Base-by-base conservation (phyloP, 2,797 vertebrate species). In the Avahi laniger region DNA sequence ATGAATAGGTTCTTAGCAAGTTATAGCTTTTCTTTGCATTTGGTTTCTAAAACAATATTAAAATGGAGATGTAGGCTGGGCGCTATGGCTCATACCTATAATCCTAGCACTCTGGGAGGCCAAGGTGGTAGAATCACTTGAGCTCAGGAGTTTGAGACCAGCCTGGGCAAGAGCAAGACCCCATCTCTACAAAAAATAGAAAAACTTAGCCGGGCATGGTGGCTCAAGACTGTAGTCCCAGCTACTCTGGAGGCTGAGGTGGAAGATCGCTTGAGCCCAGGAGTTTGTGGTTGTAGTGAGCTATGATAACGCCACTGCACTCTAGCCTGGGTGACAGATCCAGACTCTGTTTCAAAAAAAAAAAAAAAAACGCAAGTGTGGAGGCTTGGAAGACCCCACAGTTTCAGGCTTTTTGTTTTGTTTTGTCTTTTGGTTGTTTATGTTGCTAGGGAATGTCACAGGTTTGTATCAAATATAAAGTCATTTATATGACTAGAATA, bases 21-120 rank as follows among this genome's bases (percentile, higher is more conserved):
- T 67, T 70, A 41, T 4, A 86, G 52, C n/a, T 91, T 88, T 76
- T 61, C 67, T 85, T 83, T 89, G 33, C 41, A 70, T 94, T 93
- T 95, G 54, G 10, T 75, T 89, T 93, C 22, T 70, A 88, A 95
- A 95, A 59, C 57, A 80, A 57, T 52, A 73, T 81, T 87, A 80
- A 91, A 89, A 69, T 95, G 46, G 38, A 28, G 26, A 0, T 72
- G 7, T 67, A 13, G 59, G 14, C 30, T 0, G 14, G 30, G 54
- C 22, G 22, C 20, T 9, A 26, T 57, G 54, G 30, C 6, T 63
- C 61, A 63, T 3, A 14, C 30, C 61, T 63, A 6, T 63, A 63
- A 63, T 63, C 61, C 30, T 63, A 33, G 30, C 30, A 33, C 30
- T 63, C 61, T 33, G 14, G 15, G 13, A 63, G 61, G 5, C 15